Conservation (phyloP, 2,888 invertebrate species). For the Lithophane socia region DNA sequence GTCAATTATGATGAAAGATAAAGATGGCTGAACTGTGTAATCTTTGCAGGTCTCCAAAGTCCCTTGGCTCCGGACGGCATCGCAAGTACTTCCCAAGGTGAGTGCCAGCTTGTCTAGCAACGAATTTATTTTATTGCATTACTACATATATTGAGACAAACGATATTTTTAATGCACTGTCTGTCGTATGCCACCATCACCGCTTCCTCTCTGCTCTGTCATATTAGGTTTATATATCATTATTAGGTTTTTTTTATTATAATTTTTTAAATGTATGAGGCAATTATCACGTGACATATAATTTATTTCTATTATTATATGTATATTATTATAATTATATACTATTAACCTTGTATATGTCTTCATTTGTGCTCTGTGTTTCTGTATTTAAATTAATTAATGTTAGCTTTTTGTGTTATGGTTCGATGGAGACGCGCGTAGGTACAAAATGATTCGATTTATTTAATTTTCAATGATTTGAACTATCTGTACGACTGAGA, state of each 20-base stretch:
- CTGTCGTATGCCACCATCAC: constrained; percentile 91
- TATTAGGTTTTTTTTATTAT: constrained; percentile 83
- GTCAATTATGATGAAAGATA: constrained; percentile 11
- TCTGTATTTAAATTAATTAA: constrained; percentile 87
- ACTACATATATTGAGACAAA: constrained; percentile 90
- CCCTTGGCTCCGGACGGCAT: constrained; percentile 93
- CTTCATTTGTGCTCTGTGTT: constrained; percentile 90
- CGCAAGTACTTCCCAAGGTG: constrained; percentile 97
- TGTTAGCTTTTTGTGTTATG: constrained; percentile 90
- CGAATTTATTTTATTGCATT: constrained; percentile 89
- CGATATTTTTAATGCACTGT: constrained; percentile 91
- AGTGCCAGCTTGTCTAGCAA: constrained; percentile 90
- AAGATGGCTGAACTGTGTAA: constrained; percentile 69
- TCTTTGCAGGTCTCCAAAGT: constrained; percentile 91
- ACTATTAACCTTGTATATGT: constrained; percentile 88
- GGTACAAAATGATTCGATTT: constrained; percentile 69
- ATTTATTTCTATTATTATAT: constrained; percentile 80
- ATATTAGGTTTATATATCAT: constrained; percentile 90
- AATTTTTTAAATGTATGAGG: constrained; percentile 89
- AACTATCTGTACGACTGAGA: constrained; percentile 70
- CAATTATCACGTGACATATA: constrained; percentile 89
- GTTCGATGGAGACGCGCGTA: constrained; percentile 85
- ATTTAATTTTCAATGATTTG: constrained; percentile 66
- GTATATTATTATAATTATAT: constrained; percentile 80
- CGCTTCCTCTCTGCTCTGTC: constrained; percentile 91